A percentile compares a stretch with the other conserved stretches of the same genome.
These are phyloP conservation scores for Drosophila limbata DNA, from an alignment of 2,888 invertebrate genomes.

Conservation along the genomic window DNA sequence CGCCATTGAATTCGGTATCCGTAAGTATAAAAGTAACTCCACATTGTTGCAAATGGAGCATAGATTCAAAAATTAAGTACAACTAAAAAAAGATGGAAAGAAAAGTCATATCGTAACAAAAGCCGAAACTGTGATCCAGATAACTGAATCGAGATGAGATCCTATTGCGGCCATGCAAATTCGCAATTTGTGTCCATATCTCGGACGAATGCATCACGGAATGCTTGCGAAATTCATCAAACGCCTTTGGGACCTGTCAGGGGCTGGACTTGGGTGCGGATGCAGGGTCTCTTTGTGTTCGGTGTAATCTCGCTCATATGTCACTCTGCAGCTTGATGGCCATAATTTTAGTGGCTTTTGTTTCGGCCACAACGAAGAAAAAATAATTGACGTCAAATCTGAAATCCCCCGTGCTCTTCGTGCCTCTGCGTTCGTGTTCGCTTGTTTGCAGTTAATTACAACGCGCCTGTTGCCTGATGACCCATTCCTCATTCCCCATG, in stretches of 20 bases:
- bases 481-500: constrained; percentile 27
- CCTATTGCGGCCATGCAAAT: constrained; percentile 56
- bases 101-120: constrained; percentile 28
- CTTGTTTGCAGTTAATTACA: constrained; percentile 75
- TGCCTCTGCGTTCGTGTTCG: constrained; percentile 19
- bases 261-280: background rate
- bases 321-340: constrained; percentile 55
- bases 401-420: constrained; percentile 7
- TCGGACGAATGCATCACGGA: constrained; percentile 67
- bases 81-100: constrained; percentile 35
- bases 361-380: constrained; percentile 38
- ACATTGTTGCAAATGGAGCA: too few relatives aligned
- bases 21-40: too few relatives aligned
- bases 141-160: constrained; percentile 22
- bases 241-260: constrained; percentile 32
- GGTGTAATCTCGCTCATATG: constrained; percentile 65
- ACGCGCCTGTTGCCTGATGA: constrained; percentile 34
- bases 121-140: constrained; percentile 6
- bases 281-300: constrained; percentile 10
- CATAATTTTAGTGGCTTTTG: constrained; percentile 54
- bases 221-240: constrained; percentile 67
- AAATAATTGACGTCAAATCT: constrained; percentile 72
- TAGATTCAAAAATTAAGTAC: too few relatives aligned
- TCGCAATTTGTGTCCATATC: constrained; percentile 63
- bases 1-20: too few relatives aligned